A percentile compares a stretch with the other conserved stretches of the same genome.
These are phyloP conservation scores for Drosophila emarginata DNA, from an alignment of 2,888 invertebrate genomes.

Conservation along the genomic window DNA sequence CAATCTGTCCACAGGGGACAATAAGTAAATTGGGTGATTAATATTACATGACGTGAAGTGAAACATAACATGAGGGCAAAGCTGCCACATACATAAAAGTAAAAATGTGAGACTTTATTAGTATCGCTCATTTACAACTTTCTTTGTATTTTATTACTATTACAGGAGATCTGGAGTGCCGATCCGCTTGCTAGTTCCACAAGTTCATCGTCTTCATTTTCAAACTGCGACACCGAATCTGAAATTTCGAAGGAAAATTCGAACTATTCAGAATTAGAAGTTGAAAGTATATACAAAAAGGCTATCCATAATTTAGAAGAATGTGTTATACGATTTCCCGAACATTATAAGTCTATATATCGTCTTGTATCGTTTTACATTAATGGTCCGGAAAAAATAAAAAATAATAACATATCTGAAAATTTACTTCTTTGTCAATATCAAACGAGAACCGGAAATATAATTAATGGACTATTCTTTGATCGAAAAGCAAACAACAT, in stretches of 20 bases:
- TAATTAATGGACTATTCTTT: conserved; percentile 91
- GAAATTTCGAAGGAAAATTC: conserved; percentile 78
- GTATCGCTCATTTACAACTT: too few relatives aligned
- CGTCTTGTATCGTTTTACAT: conserved; percentile 93
- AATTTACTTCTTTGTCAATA: conserved; percentile 89
- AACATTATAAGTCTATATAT: conserved; percentile 96
- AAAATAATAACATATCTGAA: conserved; percentile 87
- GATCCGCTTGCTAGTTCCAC: neutral
- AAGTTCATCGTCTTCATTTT: conserved; percentile 80
- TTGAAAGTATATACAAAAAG: conserved; percentile 85
- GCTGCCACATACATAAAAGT: too few relatives aligned
- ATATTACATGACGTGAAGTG: too few relatives aligned
- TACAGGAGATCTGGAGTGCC: neutral
- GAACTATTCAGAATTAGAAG: conserved; percentile 59
- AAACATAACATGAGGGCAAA: too few relatives aligned
- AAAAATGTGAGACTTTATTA: too few relatives aligned
- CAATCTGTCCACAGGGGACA: too few relatives aligned
- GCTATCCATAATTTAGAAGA: conserved; percentile 92
- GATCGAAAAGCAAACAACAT: conserved; percentile 93
- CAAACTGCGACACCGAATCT: conserved; percentile 83
- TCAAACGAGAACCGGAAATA: conserved; percentile 86
- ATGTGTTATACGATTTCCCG: conserved; percentile 92
- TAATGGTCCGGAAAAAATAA: conserved; percentile 86
- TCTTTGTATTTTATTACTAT: neutral
- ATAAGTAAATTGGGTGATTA: too few relatives aligned